A percentile compares a stretch with the other conserved stretches of the same genome.
Evolutionary conservation across 1,140 invertebrate genomes (phyloP).

Genomic region (Drosophila subpulchrella): DNA sequence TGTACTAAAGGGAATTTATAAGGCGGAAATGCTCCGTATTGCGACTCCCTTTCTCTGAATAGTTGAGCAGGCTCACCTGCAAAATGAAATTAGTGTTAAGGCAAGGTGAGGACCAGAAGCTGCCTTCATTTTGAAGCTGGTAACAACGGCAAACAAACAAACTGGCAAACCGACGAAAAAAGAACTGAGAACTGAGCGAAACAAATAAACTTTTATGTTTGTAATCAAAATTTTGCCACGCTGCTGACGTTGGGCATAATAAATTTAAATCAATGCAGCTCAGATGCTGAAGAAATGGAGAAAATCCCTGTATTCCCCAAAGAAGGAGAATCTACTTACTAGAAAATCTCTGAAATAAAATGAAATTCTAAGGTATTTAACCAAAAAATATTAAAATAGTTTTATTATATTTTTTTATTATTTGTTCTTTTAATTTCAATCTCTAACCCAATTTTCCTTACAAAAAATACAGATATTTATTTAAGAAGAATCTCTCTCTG

Average conservation of each 20-base stretch:
- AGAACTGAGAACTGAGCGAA: conserved; percentile 28
- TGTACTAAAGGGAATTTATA: neutral
- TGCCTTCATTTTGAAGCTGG: conserved; percentile 26
- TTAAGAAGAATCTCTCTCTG: too few relatives aligned
- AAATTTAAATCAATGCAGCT: conserved; percentile 78
- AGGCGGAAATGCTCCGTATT: conserved; percentile 15
- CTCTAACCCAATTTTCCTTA: too few relatives aligned
- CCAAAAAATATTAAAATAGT: too few relatives aligned
- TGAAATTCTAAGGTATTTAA: too few relatives aligned
- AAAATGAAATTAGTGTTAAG: conserved; percentile 75
- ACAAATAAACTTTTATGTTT: conserved; percentile 79
- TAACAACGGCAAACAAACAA: conserved; percentile 26
- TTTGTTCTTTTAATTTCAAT: too few relatives aligned
- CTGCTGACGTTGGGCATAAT: conserved; percentile 60
- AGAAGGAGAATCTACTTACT: neutral
- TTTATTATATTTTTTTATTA: too few relatives aligned
- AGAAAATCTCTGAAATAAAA: too few relatives aligned
- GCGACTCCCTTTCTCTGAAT: conserved; percentile 16
- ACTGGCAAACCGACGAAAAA: conserved; percentile 13
- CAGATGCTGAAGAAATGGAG: neutral
- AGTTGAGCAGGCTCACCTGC: conserved; percentile 34
- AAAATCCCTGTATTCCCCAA: neutral
- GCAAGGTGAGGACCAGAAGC: conserved; percentile 25
- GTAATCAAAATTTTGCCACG: conserved; percentile 75
- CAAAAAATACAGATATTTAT: too few relatives aligned